Conservation (phyloP, 37 sponge, comb jelly and placozoan genomes). For the Tethya wilhelma region DNA sequence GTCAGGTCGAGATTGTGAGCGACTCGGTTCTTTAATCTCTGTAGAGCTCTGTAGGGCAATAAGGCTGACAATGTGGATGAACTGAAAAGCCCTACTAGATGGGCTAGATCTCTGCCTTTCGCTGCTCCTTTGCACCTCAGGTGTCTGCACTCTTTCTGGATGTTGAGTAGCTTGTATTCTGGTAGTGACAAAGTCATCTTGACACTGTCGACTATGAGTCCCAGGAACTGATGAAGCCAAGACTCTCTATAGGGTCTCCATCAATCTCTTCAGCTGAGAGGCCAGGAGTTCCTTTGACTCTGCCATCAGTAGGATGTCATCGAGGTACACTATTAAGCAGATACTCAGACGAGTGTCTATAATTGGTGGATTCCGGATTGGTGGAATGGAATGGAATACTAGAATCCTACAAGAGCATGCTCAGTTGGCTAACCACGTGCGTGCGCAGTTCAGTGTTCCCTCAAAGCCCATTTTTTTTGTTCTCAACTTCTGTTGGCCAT, state of each 20-base stretch:
- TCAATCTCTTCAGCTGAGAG: neutral
- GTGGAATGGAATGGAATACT: no score
- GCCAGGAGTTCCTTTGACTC: constrained; percentile 30
- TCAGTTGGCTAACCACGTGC: no score
- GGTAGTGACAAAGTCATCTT: constrained; percentile 49
- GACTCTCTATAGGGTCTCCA: neutral
- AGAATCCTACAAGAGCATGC: no score
- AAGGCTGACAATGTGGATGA: constrained; percentile 39
- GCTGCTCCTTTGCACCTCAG: neutral
- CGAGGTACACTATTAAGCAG: constrained; percentile 38
- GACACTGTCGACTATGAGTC: constrained; percentile 35
- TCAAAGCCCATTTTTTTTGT: no score
- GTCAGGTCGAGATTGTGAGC: neutral
- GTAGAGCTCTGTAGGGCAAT: constrained; percentile 29
- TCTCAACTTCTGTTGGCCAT: no score
- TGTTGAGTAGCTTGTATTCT: constrained; percentile 22
- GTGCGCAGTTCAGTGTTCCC: no score
- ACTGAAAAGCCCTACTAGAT: constrained; percentile 26
- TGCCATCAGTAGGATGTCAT: constrained; percentile 64
- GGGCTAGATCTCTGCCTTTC: constrained; percentile 20
- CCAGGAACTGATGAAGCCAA: constrained; percentile 53
- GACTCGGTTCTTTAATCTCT: constrained; percentile 22
- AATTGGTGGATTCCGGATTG: no score
- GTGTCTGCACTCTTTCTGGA: neutral
- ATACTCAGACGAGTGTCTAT: no score